Conservation (phyloP, 2,888 invertebrate genomes). For the Gastracanthus pulcherrimus region DNA sequence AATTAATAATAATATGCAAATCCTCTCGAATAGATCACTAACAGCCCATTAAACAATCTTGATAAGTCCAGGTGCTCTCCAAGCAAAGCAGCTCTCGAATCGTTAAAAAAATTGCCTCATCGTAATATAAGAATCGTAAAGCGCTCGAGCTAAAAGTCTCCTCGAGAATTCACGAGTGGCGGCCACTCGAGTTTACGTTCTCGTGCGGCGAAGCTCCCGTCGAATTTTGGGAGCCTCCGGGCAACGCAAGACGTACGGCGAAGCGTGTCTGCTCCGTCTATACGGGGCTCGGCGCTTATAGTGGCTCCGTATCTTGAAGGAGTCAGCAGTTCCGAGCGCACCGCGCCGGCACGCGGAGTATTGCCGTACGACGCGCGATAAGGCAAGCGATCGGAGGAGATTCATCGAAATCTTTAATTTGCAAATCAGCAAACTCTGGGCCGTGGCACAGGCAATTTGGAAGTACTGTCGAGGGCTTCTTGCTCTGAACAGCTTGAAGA, state of each 20-base stretch:
- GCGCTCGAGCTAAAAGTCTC: background rate
- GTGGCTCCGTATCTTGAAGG: slow-evolving; percentile 26
- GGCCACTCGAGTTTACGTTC: slow-evolving; percentile 32
- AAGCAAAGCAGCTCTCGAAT: too few relatives aligned
- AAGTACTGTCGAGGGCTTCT: too few relatives aligned
- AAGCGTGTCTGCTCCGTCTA: too few relatives aligned
- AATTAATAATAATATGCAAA: too few relatives aligned
- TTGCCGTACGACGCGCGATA: slow-evolving; percentile 13
- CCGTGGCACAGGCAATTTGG: background rate
- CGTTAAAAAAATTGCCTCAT: background rate
- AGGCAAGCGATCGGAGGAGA: slow-evolving; percentile 14
- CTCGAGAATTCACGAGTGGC: slow-evolving; percentile 19
- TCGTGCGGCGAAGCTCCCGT: slow-evolving; percentile 22
- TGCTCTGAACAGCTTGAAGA: too few relatives aligned
- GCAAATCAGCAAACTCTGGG: slow-evolving; percentile 31
- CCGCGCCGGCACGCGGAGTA: slow-evolving; percentile 10
- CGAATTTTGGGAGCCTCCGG: slow-evolving; percentile 54
- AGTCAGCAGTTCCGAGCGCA: slow-evolving; percentile 39
- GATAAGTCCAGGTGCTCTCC: background rate
- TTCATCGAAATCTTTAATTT: slow-evolving; percentile 38
- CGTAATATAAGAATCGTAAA: background rate
- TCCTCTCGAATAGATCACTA: too few relatives aligned
- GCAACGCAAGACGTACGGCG: slow-evolving; percentile 59
- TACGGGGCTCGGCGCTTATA: too few relatives aligned
- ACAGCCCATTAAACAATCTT: background rate